Evolutionary conservation across 2,113 vertebrate species (phyloP).

Genomic region (Hassar affinis): DNA sequence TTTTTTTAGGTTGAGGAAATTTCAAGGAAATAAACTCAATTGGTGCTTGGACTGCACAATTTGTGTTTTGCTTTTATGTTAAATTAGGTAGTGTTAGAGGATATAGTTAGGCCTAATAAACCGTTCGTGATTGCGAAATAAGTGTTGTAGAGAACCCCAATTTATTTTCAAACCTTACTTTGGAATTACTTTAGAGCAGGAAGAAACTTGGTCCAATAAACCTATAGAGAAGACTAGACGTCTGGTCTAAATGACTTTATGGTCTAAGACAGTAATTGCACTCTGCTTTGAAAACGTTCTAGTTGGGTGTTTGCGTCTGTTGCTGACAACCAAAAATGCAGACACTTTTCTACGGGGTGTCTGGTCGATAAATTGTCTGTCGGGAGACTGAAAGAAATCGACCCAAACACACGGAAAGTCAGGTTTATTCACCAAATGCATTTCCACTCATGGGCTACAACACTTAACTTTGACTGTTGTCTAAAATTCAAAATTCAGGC

Average conservation of each 20-base stretch:
- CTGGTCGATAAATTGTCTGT: slow-evolving; percentile 72
- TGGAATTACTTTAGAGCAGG: slow-evolving; percentile 94
- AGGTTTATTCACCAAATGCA: slow-evolving; percentile 70
- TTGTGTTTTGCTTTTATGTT: not conserved
- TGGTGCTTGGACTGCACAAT: slow-evolving; percentile 6
- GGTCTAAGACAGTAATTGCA: slow-evolving; percentile 76
- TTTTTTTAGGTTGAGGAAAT: not conserved
- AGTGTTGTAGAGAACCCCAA: slow-evolving; percentile 79
- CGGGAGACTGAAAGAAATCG: slow-evolving; percentile 64
- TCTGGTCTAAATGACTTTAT: slow-evolving; percentile 99
- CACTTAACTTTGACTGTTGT: slow-evolving; percentile 63
- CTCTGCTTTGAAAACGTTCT: slow-evolving; percentile 87
- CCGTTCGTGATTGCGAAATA: slow-evolving; percentile 72
- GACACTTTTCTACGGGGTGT: slow-evolving; percentile 77
- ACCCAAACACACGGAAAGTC: slow-evolving; percentile 65
- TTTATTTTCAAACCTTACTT: slow-evolving; percentile 81
- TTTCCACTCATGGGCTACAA: slow-evolving; percentile 58
- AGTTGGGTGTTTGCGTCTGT: slow-evolving; percentile 89
- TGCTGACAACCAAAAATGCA: slow-evolving; percentile 80
- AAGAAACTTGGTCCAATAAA: slow-evolving; percentile 94
- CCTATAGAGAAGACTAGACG: slow-evolving; percentile 93
- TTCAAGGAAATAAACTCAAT: slow-evolving; percentile 12
- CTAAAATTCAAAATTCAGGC: not conserved
- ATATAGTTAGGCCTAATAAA: slow-evolving; percentile 57
- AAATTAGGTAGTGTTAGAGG: slow-evolving; percentile 3